Evolutionary conservation across 1,140 invertebrate genomes (phyloP).

Genomic region (Lasioglossum baleicum): DNA sequence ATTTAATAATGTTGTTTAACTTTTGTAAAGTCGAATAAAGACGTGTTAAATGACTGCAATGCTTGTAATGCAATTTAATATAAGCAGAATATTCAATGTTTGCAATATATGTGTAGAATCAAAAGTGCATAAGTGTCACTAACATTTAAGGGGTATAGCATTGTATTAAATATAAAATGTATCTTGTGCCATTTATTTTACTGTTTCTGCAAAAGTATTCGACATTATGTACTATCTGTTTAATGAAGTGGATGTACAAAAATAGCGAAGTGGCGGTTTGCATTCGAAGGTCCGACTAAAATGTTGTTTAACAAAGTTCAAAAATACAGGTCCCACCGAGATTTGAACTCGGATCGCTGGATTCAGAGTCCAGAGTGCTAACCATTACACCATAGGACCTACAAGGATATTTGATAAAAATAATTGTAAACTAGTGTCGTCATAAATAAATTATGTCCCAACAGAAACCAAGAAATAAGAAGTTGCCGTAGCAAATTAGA

Average conservation of each 20-base stretch:
- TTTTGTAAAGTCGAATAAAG: background rate
- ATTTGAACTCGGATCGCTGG: constrained; percentile 94
- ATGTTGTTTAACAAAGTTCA: constrained; percentile 56
- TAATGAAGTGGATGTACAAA: background rate
- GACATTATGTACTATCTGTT: rapidly evolving
- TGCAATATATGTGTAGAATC: background rate
- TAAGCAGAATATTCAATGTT: background rate
- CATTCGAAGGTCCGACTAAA: background rate
- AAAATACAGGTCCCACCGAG: constrained; percentile 85
- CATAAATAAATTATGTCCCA: background rate
- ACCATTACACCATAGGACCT: constrained; percentile 94
- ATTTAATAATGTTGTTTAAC: too few relatives aligned
- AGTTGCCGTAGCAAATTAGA: background rate
- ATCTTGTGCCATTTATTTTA: background rate
- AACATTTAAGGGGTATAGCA: background rate
- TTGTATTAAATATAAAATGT: background rate
- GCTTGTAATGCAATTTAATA: background rate
- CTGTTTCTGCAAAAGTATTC: background rate
- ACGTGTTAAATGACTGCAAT: background rate
- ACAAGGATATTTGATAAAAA: background rate
- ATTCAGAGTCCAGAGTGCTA: constrained; percentile 96
- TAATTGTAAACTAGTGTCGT: background rate
- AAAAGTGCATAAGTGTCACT: background rate
- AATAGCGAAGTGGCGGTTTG: background rate
- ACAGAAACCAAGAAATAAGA: too few relatives aligned